Evolutionary conservation across 1,140 invertebrate species (phyloP).

Genomic region (Carcinoscorpius rotundicauda): DNA sequence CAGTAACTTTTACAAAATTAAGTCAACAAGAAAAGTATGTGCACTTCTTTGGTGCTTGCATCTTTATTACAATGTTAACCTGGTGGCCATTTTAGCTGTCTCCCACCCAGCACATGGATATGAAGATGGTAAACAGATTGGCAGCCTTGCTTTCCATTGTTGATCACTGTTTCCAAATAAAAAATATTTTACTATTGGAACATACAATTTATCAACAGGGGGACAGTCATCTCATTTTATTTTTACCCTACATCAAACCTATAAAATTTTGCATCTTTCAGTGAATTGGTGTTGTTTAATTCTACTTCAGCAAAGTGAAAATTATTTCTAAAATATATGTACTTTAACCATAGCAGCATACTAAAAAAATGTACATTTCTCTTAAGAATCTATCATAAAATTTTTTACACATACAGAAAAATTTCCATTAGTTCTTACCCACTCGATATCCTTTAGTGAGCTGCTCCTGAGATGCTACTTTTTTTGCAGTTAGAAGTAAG

Average conservation of each 20-base stretch:
- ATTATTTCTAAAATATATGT: too few relatives aligned
- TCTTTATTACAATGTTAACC: slow-evolving; percentile 46
- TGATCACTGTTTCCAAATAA: slow-evolving; percentile 47
- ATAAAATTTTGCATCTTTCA: too few relatives aligned
- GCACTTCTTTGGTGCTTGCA: too few relatives aligned
- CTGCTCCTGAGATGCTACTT: slow-evolving; percentile 53
- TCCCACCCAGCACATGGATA: slow-evolving; percentile 80
- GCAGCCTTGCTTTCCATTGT: slow-evolving; percentile 72
- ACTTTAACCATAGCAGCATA: too few relatives aligned
- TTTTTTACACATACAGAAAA: too few relatives aligned
- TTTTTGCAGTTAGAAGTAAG: slow-evolving; percentile 62
- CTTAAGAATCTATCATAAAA: too few relatives aligned
- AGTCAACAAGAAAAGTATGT: too few relatives aligned
- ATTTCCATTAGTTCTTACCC: slow-evolving; percentile 23
- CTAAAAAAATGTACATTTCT: too few relatives aligned
- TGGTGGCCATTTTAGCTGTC: slow-evolving; percentile 91
- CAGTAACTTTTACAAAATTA: too few relatives aligned
- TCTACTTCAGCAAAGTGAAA: neutral
- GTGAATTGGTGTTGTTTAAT: too few relatives aligned
- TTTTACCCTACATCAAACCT: too few relatives aligned
- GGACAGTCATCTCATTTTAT: too few relatives aligned
- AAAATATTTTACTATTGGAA: slow-evolving; percentile 1
- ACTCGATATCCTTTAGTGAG: slow-evolving; percentile 22
- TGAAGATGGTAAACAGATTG: slow-evolving; percentile 90
- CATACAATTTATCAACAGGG: slow-evolving; percentile 4